Evolutionary conservation across 2,797 vertebrate species (phyloP).

Genomic region (Myotis findleyi): DNA sequence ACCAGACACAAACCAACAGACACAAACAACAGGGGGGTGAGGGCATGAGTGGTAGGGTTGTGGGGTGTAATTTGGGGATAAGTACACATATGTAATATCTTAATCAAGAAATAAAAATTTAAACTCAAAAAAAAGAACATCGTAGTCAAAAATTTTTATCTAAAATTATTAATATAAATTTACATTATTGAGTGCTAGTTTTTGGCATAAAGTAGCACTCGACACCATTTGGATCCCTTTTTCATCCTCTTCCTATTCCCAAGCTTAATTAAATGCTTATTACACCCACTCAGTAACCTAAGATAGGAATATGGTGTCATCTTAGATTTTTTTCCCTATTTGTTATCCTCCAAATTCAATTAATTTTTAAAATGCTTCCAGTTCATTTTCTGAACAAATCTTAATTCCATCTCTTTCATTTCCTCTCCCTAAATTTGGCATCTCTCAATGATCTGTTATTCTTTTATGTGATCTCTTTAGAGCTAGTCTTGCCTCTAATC

Average conservation of each 20-base stretch:
- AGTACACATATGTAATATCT: too few species aligned
- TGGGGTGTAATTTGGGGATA: too few species aligned
- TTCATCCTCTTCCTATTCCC: neutral
- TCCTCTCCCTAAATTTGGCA: neutral
- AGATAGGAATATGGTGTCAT: neutral
- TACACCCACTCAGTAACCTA: neutral
- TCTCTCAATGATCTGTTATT: neutral
- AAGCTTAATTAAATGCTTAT: neutral
- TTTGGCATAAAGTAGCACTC: neutral
- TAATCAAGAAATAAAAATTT: too few species aligned
- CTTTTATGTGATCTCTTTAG: neutral
- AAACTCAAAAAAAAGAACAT: neutral
- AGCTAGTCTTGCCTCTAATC: neutral
- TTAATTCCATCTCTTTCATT: neutral
- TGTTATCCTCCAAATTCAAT: neutral
- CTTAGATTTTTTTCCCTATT: neutral
- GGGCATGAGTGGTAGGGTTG: too few species aligned
- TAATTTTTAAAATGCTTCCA: neutral
- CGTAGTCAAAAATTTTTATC: neutral
- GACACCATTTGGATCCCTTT: neutral
- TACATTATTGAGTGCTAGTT: neutral
- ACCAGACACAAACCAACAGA: too few species aligned
- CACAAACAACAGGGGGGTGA: too few species aligned
- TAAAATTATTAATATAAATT: neutral
- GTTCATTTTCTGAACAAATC: neutral